Evolutionary conservation across 2,797 vertebrate genomes (phyloP).

Genomic region (Rachycentron canadum): DNA sequence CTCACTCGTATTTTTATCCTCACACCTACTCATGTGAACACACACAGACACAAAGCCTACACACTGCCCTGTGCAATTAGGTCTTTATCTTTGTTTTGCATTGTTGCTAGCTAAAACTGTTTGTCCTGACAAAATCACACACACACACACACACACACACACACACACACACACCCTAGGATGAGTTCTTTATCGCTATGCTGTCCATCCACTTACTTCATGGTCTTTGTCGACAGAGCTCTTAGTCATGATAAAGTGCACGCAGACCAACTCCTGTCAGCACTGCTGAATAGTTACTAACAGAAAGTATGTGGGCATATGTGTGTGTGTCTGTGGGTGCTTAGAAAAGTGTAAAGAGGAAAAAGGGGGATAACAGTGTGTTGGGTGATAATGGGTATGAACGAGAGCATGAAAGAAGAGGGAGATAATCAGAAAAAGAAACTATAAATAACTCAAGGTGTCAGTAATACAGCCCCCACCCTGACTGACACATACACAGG

Average conservation of each 20-base stretch:
- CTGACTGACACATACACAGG: conserved; percentile 24
- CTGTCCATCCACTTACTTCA: conserved; percentile 54
- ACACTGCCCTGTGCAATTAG: conserved; percentile 50
- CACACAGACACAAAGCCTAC: conserved; percentile 55
- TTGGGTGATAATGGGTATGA: conserved; percentile 51
- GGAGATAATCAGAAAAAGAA: conserved; percentile 52
- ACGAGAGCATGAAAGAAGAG: conserved; percentile 37
- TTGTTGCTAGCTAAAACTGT: conserved; percentile 52
- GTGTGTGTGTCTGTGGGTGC: conserved; percentile 13
- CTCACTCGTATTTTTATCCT: conserved; percentile 72
- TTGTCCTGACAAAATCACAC: conserved; percentile 44
- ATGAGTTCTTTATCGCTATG: conserved; percentile 59
- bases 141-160: conserved; percentile 28
- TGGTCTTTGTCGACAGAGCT: conserved; percentile 55
- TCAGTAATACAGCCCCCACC: conserved; percentile 34
- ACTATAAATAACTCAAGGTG: conserved; percentile 70
- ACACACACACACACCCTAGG: conserved; percentile 18
- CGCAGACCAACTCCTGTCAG: conserved; percentile 63
- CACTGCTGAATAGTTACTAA: conserved; percentile 46
- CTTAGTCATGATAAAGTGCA: conserved; percentile 75
- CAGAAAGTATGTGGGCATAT: not conserved
- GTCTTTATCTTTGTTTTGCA: conserved; percentile 66
- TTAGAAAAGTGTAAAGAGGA: conserved; percentile 21
- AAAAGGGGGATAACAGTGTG: conserved; percentile 41
- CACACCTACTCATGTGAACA: conserved; percentile 71